Evolutionary conservation across 1,140 invertebrate species (phyloP).

Genomic region (Drosophila littoralis): DNA sequence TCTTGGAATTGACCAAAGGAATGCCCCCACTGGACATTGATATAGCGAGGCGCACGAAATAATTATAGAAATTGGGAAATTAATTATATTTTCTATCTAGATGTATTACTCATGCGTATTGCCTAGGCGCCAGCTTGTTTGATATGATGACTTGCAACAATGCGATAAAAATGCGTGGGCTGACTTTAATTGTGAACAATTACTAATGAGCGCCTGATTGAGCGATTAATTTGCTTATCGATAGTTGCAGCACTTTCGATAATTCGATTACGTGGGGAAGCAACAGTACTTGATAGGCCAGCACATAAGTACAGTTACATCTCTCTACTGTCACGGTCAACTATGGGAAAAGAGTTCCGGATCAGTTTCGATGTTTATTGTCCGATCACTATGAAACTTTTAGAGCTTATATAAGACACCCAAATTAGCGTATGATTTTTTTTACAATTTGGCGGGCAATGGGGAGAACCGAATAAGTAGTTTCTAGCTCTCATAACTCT

Average conservation of each 20-base stretch:
- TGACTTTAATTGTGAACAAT: background rate
- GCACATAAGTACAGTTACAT: too few species aligned
- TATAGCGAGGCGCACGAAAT: constrained; percentile 16
- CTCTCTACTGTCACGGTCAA: too few species aligned
- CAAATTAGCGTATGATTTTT: too few species aligned
- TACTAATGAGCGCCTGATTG: background rate
- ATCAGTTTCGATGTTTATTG: too few species aligned
- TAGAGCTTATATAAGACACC: too few species aligned
- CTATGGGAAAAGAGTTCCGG: too few species aligned
- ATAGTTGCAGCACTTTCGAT: background rate
- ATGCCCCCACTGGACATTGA: constrained; percentile 12
- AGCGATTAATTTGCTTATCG: background rate
- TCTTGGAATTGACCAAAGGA: background rate
- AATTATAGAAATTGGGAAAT: constrained; percentile 32
- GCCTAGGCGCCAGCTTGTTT: constrained; percentile 21
- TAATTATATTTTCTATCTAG: constrained; percentile 38
- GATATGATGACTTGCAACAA: background rate
- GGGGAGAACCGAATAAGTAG: too few species aligned
- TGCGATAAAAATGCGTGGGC: background rate
- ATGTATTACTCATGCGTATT: constrained; percentile 22
- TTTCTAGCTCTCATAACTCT: too few species aligned
- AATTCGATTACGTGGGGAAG: background rate
- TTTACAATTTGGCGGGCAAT: too few species aligned
- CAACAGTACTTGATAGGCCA: background rate
- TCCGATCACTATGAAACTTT: too few species aligned